These are phyloP conservation scores for Sarcophaga rosellei DNA, from an alignment of 2,888 invertebrate genomes.

Conservation along the genomic window DNA sequence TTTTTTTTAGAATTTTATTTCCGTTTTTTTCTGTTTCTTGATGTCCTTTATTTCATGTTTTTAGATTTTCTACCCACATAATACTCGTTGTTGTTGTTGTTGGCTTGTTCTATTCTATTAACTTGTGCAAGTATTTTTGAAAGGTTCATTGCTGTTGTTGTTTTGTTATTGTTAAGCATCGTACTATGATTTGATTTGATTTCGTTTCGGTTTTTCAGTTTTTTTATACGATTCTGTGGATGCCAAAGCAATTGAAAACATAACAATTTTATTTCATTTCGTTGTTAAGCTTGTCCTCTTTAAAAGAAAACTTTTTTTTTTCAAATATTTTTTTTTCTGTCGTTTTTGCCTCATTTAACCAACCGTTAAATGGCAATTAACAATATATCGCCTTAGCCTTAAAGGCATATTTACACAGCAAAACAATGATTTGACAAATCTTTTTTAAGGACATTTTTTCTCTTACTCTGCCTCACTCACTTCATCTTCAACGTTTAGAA, in stretches of 20 bases:
- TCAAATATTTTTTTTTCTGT: not conserved
- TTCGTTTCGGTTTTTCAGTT: constrained; percentile 14
- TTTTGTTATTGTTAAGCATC: not conserved
- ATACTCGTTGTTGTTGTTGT: not conserved
- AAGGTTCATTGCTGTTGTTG: not conserved
- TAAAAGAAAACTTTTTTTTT: constrained; percentile 2
- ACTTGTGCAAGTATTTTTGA: not conserved
- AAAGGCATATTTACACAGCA: not conserved
- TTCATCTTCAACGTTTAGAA: not conserved
- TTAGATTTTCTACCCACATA: constrained; percentile 1
- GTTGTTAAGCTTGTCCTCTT: constrained; percentile 4
- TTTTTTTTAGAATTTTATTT: constrained; percentile 13
- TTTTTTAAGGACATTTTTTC: constrained; percentile 5
- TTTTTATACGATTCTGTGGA: constrained; percentile 30
- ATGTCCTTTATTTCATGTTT: constrained; percentile 11
- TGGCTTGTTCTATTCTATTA: not conserved
- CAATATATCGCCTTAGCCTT: constrained; percentile 44
- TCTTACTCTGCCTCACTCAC: not conserved
- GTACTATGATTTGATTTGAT: constrained; percentile 36
- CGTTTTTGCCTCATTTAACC: constrained; percentile 44
- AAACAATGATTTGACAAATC: constrained; percentile 36
- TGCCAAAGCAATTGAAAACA: constrained; percentile 61
- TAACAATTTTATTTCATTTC: constrained; percentile 61
- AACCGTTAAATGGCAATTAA: constrained; percentile 52
- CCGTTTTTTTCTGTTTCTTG: not conserved